phyloP scores from a whole-genome alignment of 2,888 invertebrate species.

The Mycalesis mineus region DNA sequence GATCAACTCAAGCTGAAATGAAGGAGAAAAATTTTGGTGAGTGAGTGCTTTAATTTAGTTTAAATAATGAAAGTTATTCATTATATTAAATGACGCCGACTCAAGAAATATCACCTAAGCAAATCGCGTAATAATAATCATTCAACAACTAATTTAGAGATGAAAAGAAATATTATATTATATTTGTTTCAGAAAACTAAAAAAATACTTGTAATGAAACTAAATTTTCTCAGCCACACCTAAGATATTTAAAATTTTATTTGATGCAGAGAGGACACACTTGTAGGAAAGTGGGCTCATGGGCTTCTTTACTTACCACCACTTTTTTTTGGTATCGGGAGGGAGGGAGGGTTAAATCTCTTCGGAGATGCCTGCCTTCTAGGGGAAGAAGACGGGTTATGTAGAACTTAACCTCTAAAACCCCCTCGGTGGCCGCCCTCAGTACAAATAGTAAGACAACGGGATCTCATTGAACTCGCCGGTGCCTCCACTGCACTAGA shows the following conservation, averaged over 20 bases:
- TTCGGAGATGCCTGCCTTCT: too few relatives aligned
- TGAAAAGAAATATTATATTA: not conserved
- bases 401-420: too few relatives aligned
- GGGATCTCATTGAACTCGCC: too few relatives aligned
- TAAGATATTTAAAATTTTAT: not conserved
- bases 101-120: not conserved
- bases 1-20: slow-evolving; percentile 58
- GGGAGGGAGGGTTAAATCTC: too few relatives aligned
- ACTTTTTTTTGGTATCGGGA: too few relatives aligned
- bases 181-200: not conserved
- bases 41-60: too few relatives aligned
- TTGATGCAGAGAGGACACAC: not conserved
- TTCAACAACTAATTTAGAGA: not conserved
- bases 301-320: not conserved
- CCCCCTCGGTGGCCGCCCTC: too few relatives aligned
- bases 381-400: too few relatives aligned
- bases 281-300: not conserved
- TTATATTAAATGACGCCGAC: too few relatives aligned
- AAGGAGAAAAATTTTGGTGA: slow-evolving; percentile 50
- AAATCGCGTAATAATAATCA: not conserved
- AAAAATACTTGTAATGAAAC: not conserved
- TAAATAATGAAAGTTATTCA: too few relatives aligned
- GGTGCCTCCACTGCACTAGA: too few relatives aligned
- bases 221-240: not conserved
- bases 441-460: too few relatives aligned